Percentiles rank a stretch among this genome's conserved stretches.
These are phyloP conservation scores for Hephaestus fuliginosus DNA, from an alignment of 2,797 vertebrate species.

Conservation along the genomic window DNA sequence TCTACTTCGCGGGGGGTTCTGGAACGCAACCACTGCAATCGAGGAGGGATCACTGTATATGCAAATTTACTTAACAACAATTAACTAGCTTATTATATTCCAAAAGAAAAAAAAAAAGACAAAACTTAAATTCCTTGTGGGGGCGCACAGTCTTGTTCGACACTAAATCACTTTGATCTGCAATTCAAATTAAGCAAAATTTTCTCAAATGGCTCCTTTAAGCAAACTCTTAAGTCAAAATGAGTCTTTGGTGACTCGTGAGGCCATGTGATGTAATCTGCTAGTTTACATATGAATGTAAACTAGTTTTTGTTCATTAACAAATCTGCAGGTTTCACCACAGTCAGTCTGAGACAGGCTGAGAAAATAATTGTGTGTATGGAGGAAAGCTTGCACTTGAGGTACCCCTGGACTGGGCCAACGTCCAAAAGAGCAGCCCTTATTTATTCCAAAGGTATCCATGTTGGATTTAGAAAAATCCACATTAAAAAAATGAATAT, in stretches of 20 bases:
- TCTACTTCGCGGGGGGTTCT: too few species aligned
- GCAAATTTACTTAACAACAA: too few species aligned
- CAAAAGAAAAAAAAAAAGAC: background rate
- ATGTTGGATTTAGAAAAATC: background rate
- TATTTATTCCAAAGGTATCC: background rate
- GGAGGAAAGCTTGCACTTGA: background rate
- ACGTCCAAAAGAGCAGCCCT: background rate
- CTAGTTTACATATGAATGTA: slow-evolving; percentile 13
- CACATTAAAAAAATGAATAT: background rate
- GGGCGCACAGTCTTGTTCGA: background rate
- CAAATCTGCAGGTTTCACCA: background rate
- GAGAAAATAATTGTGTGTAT: background rate
- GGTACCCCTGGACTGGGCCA: too few species aligned
- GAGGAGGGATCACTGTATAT: background rate
- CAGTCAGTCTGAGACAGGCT: background rate
- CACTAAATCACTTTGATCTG: slow-evolving; percentile 1
- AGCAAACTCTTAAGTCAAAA: background rate
- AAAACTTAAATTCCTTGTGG: background rate
- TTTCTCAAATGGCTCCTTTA: background rate
- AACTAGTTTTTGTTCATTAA: background rate
- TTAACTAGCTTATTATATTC: background rate
- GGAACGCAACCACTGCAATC: too few species aligned
- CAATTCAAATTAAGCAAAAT: slow-evolving; percentile 5
- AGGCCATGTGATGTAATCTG: background rate
- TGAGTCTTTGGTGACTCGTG: background rate